These are phyloP conservation scores for Tribolium freemani DNA, from an alignment of 2,888 invertebrate genomes.

Conservation along the genomic window DNA sequence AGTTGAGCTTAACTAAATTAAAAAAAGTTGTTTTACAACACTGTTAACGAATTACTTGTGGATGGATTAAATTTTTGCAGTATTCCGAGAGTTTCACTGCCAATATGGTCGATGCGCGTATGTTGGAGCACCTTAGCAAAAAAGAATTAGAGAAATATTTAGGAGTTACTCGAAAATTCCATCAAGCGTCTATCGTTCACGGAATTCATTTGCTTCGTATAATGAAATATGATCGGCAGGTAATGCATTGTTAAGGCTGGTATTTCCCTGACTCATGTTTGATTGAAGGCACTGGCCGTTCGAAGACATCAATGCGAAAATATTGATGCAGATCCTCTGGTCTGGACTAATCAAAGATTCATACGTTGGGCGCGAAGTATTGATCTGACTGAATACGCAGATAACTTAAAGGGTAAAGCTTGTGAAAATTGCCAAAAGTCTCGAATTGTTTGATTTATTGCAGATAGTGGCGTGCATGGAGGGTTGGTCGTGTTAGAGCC, in stretches of 20 bases:
- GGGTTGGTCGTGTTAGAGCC: slow-evolving; percentile 94
- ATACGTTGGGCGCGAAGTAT: slow-evolving; percentile 95
- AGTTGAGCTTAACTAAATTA: too few relatives aligned
- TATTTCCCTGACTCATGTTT: neutral
- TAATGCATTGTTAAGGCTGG: slow-evolving; percentile 58
- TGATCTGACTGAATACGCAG: slow-evolving; percentile 93
- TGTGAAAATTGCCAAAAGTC: slow-evolving; percentile 1
- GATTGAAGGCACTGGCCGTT: slow-evolving; percentile 82
- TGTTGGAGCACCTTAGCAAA: slow-evolving; percentile 93
- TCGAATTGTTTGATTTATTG: slow-evolving; percentile 45
- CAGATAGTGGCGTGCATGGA: slow-evolving; percentile 96
- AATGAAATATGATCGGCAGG: slow-evolving; percentile 93
- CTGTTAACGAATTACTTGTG: neutral
- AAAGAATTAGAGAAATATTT: slow-evolving; percentile 95
- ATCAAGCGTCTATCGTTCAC: slow-evolving; percentile 94
- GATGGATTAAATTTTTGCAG: slow-evolving; percentile 67
- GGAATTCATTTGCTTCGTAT: slow-evolving; percentile 93
- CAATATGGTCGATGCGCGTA: slow-evolving; percentile 92
- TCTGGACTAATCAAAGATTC: slow-evolving; percentile 96
- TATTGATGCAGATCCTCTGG: slow-evolving; percentile 90
- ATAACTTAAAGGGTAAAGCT: slow-evolving; percentile 86
- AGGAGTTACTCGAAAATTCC: slow-evolving; percentile 92
- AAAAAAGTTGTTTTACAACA: too few relatives aligned
- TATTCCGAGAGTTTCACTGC: slow-evolving; percentile 91
- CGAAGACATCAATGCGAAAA: slow-evolving; percentile 90